Evolutionary conservation across 2,888 invertebrate genomes (phyloP), one percentile per base, ranked within the genome.

Genomic region (Catocala fraxini): DNA sequence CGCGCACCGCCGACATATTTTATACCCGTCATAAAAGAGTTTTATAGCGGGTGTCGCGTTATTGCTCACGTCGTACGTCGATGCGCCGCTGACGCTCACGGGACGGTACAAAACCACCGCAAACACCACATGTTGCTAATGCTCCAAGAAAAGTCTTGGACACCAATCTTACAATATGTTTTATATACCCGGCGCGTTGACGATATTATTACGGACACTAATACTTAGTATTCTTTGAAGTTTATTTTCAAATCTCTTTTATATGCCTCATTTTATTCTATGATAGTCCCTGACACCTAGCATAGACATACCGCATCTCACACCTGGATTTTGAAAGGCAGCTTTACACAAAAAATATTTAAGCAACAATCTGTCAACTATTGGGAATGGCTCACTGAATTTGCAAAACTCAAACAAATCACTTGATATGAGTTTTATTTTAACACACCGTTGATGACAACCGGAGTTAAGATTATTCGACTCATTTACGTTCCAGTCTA

Each of bases 21-120:
- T 64, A 69, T 59, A 49, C 56, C 46, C 45, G 12, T 48, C 58
- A 56, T 60, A 72, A 70, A 65, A 70, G 57, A 59, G 53, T 73
- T 70, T 70, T 60, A 74, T 39, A 43, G 46, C 46, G 56, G 59
- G 43, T 39, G 56, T 56, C 47, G 45, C 35, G 62, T 55, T 56
- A 55, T 46, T 49, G 43, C 75, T 35, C 48, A 59, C 60, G 11
- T 9, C 42, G 15, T 35, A 53, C 60, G 15, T 41, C 63, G 56
- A 51, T 48, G 25, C n/a, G 7, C 13, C 34, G 49, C 13, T 35
- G 54, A 25, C 35, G 15, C 45, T 12, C 45, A 43, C n/a, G 12
- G 12, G 15, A 15, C 15, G 13, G 15, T 2, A 47, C 41, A 45
- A 12, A n/a, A 42, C 51, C 33, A 34, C 43, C 9, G 41, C 59